phyloP scores from a whole-genome alignment of 2,888 invertebrate species.

The Nezara viridula region DNA sequence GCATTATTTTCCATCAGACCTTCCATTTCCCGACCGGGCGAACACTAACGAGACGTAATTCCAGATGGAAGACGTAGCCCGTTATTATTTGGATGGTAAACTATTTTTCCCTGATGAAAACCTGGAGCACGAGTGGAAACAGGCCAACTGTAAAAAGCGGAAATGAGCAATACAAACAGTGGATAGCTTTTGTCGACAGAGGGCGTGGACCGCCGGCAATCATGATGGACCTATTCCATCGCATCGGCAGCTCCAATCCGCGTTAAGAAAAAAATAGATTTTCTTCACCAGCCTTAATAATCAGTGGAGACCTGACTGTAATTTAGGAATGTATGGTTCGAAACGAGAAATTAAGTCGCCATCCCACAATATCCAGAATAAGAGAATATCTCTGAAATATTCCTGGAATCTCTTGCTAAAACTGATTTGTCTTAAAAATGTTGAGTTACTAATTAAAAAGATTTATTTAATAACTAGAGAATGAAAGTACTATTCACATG shows the following conservation, averaged over 20 bases:
- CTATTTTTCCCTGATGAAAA: constrained; percentile 30
- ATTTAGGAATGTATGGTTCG: too few species aligned
- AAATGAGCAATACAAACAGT: constrained; percentile 46
- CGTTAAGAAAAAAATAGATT: background rate
- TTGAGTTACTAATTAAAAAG: too few species aligned
- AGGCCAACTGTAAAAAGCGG: constrained; percentile 51
- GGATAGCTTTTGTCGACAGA: constrained; percentile 10
- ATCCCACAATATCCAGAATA: too few species aligned
- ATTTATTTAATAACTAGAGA: too few species aligned
- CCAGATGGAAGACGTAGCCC: background rate
- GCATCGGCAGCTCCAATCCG: background rate
- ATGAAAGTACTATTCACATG: too few species aligned
- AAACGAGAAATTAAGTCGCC: too few species aligned
- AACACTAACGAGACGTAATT: background rate
- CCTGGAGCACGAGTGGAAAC: constrained; percentile 32
- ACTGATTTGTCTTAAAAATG: too few species aligned
- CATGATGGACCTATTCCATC: background rate
- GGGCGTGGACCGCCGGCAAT: constrained; percentile 18
- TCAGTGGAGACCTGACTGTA: background rate
- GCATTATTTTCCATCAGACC: background rate
- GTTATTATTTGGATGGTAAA: constrained; percentile 11
- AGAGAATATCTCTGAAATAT: too few species aligned
- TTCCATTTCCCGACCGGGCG: background rate
- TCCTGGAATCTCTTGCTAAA: too few species aligned
- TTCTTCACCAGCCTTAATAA: background rate